These are phyloP conservation scores for Drosophila phalerata DNA, from an alignment of 2,888 invertebrate genomes.

Conservation along the genomic window DNA sequence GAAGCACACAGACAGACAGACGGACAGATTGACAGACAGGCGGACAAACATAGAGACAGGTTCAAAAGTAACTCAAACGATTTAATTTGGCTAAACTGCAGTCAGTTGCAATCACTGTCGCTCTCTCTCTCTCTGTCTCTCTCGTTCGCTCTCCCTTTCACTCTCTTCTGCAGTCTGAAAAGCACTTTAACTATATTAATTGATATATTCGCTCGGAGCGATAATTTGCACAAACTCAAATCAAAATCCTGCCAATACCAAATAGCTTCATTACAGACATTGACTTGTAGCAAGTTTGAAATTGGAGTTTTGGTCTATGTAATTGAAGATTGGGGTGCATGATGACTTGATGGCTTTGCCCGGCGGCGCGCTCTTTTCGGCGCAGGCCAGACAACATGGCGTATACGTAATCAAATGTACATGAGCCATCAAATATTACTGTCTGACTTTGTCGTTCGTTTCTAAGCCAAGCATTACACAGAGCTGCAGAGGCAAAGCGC, in stretches of 20 bases:
- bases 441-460: constrained; percentile 44
- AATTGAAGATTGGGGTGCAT: constrained; percentile 34
- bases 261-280: constrained; percentile 56
- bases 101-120: constrained; percentile 1
- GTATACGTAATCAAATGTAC: constrained; percentile 79
- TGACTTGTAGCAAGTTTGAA: constrained; percentile 22
- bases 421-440: constrained; percentile 62
- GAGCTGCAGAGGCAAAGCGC: constrained; percentile 24
- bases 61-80: constrained; percentile 60
- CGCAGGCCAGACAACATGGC: constrained; percentile 59
- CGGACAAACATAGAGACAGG: constrained; percentile 16
- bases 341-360: constrained; percentile 70
- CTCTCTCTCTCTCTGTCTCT: neutral
- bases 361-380: constrained; percentile 65
- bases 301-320: constrained; percentile 19
- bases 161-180: constrained; percentile 24
- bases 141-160: neutral
- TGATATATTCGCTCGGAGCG: constrained; percentile 77
- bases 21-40: constrained; percentile 13
- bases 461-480: constrained; percentile 52
- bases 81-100: constrained; percentile 66
- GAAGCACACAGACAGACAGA: constrained; percentile 23
- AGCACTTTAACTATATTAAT: constrained; percentile 79
- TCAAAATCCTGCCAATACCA: constrained; percentile 68
- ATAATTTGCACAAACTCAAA: constrained; percentile 76